Conservation (phyloP, 1,140 invertebrate species). For the Pararge aegeria region DNA sequence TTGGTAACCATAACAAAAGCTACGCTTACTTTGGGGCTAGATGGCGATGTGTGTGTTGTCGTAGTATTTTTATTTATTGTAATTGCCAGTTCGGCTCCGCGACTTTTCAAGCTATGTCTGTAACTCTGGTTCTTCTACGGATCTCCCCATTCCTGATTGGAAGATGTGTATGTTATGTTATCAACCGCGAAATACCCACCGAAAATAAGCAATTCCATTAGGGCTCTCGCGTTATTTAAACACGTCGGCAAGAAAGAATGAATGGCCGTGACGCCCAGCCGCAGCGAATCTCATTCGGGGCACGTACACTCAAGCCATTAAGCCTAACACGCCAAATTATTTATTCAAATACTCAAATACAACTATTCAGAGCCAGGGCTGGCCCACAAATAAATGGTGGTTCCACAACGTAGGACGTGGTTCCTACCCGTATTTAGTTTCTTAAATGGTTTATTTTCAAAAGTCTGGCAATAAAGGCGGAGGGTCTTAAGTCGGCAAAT, state of each 20-base stretch:
- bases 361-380: constrained; percentile 18
- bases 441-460: no score
- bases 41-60: no score
- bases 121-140: no score
- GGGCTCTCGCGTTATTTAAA: constrained; percentile 16
- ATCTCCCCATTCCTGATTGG: no score
- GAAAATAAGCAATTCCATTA: not conserved
- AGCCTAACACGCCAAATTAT: constrained; percentile 45
- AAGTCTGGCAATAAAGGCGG: no score
- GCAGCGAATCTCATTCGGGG: constrained; percentile 32
- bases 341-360: constrained; percentile 40
- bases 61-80: no score
- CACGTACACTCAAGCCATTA: constrained; percentile 41
- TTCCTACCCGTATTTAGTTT: no score
- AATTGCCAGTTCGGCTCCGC: no score
- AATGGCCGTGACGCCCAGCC: constrained; percentile 17
- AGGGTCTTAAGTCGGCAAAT: no score
- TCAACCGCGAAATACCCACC: not conserved
- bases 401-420: constrained; percentile 10
- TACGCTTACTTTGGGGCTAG: no score
- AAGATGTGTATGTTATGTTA: not conserved
- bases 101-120: no score
- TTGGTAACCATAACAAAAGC: no score
- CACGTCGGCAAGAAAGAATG: constrained; percentile 19
- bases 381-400: not conserved